These are phyloP conservation scores for Darevskia mixta DNA, from an alignment of 2,797 vertebrate genomes.

Conservation along the genomic window DNA sequence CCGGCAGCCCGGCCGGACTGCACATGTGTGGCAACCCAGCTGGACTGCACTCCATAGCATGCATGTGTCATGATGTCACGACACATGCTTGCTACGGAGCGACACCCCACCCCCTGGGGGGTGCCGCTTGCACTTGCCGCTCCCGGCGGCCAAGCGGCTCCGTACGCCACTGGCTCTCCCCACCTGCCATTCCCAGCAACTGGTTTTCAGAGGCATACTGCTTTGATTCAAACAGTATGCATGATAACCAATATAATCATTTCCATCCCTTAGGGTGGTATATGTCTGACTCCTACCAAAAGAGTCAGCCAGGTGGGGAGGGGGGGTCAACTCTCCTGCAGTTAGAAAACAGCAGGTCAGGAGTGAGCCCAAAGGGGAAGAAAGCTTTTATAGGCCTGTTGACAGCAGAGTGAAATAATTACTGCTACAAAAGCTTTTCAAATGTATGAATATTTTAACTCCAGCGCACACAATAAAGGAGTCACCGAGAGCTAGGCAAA, in stretches of 20 bases:
- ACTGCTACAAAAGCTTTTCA: slow-evolving; percentile 41
- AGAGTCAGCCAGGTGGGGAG: not conserved
- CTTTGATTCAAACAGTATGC: not conserved
- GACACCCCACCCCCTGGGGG: too few relatives aligned
- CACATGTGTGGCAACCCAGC: too few relatives aligned
- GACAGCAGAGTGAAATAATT: slow-evolving; percentile 48
- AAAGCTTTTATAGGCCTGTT: slow-evolving; percentile 25
- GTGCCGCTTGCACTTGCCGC: too few relatives aligned
- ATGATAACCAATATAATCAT: not conserved
- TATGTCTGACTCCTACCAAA: not conserved
- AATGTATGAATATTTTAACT: slow-evolving; percentile 41
- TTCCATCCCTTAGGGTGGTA: not conserved
- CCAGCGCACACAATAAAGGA: slow-evolving; percentile 11
- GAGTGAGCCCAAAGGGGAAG: not conserved
- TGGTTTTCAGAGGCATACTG: too few relatives aligned
- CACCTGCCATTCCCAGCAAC: too few relatives aligned
- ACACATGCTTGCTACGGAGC: too few relatives aligned
- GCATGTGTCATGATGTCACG: too few relatives aligned
- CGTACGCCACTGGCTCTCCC: too few relatives aligned
- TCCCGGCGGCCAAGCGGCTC: too few relatives aligned
- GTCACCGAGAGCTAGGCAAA: not conserved
- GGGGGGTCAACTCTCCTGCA: slow-evolving; percentile 2
- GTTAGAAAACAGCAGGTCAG: slow-evolving; percentile 33
- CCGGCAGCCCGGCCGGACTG: too few relatives aligned
- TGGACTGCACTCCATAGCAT: too few relatives aligned